Evolutionary conservation across 53 echinoderm and acorn worm species (phyloP).

Genomic region (Stichopus horrens): DNA sequence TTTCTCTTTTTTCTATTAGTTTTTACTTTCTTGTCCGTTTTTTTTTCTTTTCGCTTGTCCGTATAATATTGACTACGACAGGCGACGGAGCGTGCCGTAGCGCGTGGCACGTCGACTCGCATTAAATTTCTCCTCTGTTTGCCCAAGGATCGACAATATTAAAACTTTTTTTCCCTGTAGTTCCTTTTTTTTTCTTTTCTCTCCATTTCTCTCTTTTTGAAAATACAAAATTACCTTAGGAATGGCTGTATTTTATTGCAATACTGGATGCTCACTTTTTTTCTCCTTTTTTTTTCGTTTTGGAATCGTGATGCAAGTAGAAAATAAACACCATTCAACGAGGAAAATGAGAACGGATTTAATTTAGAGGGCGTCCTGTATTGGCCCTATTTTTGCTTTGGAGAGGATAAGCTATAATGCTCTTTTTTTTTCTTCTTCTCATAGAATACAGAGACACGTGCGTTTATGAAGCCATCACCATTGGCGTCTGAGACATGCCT

Average conservation of each 20-base stretch:
- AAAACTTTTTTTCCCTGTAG: neutral
- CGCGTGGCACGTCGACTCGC: conserved; percentile 30
- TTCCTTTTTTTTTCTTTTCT: neutral
- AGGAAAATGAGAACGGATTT: neutral
- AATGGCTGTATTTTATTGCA: neutral
- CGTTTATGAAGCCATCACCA: too few relatives aligned
- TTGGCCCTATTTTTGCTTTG: neutral
- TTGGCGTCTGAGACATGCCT: too few relatives aligned
- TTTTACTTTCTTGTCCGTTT: neutral
- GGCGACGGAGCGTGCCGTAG: conserved; percentile 21
- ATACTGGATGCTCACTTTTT: neutral
- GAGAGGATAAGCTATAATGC: too few relatives aligned
- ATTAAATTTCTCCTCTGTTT: conserved; percentile 23
- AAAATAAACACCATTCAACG: neutral
- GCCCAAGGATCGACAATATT: conserved; percentile 13
- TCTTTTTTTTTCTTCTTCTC: too few relatives aligned
- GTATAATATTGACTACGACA: conserved; percentile 15
- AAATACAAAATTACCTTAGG: too few relatives aligned
- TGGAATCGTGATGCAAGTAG: neutral
- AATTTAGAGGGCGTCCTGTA: neutral
- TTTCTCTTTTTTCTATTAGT: neutral
- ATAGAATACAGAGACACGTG: too few relatives aligned
- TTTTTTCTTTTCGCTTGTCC: conserved; percentile 5
- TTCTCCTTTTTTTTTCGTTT: neutral
- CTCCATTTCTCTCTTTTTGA: too few relatives aligned